Conservation (phyloP, 2,797 vertebrate genomes). For the Artibeus lituratus region DNA sequence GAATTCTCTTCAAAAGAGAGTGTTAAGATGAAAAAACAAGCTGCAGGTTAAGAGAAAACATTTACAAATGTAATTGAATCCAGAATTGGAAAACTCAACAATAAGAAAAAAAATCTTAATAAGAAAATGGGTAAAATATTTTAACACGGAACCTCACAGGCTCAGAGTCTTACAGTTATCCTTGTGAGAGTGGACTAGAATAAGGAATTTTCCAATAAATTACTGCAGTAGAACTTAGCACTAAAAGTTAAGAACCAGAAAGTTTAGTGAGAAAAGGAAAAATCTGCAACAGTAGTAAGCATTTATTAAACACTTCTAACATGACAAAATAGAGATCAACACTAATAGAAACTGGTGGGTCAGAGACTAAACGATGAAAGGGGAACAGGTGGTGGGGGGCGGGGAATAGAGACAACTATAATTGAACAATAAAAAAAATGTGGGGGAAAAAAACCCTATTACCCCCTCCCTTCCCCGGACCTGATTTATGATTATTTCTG, state of each 20-base stretch:
- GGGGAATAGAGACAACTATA: too few species aligned
- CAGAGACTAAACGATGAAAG: background rate
- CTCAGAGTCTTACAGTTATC: background rate
- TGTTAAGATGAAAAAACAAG: background rate
- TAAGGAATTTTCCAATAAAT: conserved; percentile 10
- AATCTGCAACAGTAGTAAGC: background rate
- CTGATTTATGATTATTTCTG: background rate
- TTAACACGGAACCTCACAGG: background rate
- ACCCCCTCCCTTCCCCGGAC: background rate
- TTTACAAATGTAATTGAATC: background rate
- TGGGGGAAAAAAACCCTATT: background rate
- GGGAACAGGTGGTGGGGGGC: background rate
- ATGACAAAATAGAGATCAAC: background rate
- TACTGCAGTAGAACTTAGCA: background rate
- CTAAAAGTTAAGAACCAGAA: background rate
- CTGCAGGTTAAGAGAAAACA: background rate
- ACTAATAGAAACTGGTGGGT: background rate
- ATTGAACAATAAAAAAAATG: too few species aligned
- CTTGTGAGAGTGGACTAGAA: background rate
- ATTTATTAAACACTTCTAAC: background rate
- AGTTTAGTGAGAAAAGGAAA: background rate
- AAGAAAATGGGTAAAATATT: conserved; percentile 12
- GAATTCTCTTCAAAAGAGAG: background rate
- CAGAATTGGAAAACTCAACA: background rate
- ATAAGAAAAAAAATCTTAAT: conserved; percentile 11